Base-by-base conservation (phyloP, 2,888 invertebrate genomes). In the Synergus japonicus region DNA sequence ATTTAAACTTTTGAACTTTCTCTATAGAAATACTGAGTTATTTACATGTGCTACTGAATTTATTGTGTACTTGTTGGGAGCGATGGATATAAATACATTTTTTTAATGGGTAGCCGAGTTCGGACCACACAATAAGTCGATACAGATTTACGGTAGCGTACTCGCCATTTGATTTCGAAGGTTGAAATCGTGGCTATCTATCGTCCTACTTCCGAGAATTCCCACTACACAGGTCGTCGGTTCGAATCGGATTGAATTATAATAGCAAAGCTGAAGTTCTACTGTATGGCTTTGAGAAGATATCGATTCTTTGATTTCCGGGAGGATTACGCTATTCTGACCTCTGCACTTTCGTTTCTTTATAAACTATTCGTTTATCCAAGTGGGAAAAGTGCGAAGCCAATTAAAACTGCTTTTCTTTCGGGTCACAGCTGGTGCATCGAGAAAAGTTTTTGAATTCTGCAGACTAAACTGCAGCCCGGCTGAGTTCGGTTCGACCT, bases 391-490 rank as follows among this genome's bases (percentile, higher is more conserved):
- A 69, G 69, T 69, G 49, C 49, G 46, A 69, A 12, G 46, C 87
- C 87, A 89, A 89, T 89, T 89, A 88, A 88, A 89, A 88, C 83
- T 81, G 88, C 81, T 87, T 85, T 85, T 83, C 86, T 83, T 85
- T 81, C 80, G 80, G 85, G 83, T 85, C 82, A 83, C 87, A 87
- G 88, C 87, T 87, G 87, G 86, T 88, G 77, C 86, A 84, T 84
- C 83, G 82, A 81, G 81, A 83, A 86, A 88, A 89, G 84, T 88
- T 88, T 86, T 80, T 78, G 85, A 83, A 88, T 85, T 86, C 80
- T 73, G 79, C 67, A 44, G 79, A 69, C 78, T 79, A 80, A 77
- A 79, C 43, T 18, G 13, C n/a, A 37, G 18, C 37, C 12, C 22
- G 54, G 10, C 43, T 69, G 78, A 60, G 64, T 67, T 69, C 41